A percentile compares a stretch with the other conserved stretches of the same genome.
Evolutionary conservation across 2,888 invertebrate species (phyloP).

Genomic region (Euproctis similis): DNA sequence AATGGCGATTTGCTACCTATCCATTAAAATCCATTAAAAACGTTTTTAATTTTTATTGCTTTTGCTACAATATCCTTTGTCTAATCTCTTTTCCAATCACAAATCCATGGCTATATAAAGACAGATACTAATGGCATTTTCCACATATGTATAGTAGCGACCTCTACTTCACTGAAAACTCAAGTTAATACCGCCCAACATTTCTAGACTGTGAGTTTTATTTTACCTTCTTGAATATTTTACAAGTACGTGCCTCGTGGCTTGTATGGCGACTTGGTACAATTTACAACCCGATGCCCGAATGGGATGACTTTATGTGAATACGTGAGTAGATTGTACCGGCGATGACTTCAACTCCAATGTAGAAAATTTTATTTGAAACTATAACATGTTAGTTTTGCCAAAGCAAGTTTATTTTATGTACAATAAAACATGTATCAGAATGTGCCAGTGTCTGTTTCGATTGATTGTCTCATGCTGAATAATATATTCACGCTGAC

Average conservation of each 20-base stretch:
- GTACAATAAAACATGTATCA: too few species aligned
- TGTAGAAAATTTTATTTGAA: slow-evolving; percentile 9
- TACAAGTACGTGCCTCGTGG: slow-evolving; percentile 31
- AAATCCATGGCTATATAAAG: too few species aligned
- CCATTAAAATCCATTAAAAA: too few species aligned
- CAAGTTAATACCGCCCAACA: slow-evolving; percentile 19
- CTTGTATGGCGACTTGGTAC: slow-evolving; percentile 22
- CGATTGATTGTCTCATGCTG: too few species aligned
- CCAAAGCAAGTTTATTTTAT: too few species aligned
- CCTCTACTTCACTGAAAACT: slow-evolving; percentile 4
- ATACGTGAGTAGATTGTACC: slow-evolving; percentile 27
- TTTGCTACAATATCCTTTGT: too few species aligned
- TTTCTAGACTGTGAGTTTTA: slow-evolving; percentile 32
- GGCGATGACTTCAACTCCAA: slow-evolving; percentile 6
- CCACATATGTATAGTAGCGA: slow-evolving; percentile 14
- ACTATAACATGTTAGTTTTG: not conserved
- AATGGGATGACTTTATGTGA: slow-evolving; percentile 39
- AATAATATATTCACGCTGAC: too few species aligned
- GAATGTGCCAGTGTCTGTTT: too few species aligned
- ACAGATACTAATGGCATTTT: too few species aligned
- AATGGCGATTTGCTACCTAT: too few species aligned
- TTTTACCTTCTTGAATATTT: slow-evolving; percentile 45
- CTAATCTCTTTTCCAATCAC: too few species aligned
- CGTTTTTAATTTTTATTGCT: too few species aligned
- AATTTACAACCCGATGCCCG: slow-evolving; percentile 25